These are phyloP conservation scores for Lepidothrix coronata DNA, from an alignment of 2,113 vertebrate genomes.

Conservation along the genomic window DNA sequence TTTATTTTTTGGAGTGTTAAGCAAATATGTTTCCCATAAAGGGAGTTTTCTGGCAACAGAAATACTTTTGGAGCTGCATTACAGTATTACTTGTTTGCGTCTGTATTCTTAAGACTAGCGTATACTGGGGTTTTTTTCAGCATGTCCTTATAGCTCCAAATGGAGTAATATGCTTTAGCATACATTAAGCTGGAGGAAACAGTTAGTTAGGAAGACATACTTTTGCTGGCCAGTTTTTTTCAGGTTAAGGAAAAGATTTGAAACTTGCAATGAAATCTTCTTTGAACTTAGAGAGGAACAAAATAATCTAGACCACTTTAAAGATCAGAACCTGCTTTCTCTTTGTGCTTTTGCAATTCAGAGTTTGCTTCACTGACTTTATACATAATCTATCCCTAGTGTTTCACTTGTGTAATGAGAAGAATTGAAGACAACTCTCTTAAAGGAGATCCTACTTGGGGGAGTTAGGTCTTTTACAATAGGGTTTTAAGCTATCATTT, in stretches of 20 bases:
- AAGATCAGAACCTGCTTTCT: neutral
- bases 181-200: neutral
- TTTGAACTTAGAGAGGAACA: neutral
- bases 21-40: constrained; percentile 7
- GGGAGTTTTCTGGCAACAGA: neutral
- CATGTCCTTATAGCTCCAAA: neutral
- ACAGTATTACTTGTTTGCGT: neutral
- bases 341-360: neutral
- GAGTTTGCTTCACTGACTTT: neutral
- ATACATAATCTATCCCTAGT: neutral
- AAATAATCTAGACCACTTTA: neutral
- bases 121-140: neutral
- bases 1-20: neutral
- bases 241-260: neutral
- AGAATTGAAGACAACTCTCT: neutral
- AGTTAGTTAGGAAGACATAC: neutral
- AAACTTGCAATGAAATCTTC: neutral
- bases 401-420: neutral
- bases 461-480: neutral
- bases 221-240: neutral
- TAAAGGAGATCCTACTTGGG: neutral
- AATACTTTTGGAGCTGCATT: neutral
- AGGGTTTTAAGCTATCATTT: neutral
- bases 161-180: neutral
- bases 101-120: neutral